Base-by-base conservation (phyloP, 1,140 invertebrate species). In the Diorhabda sublineata region DNA sequence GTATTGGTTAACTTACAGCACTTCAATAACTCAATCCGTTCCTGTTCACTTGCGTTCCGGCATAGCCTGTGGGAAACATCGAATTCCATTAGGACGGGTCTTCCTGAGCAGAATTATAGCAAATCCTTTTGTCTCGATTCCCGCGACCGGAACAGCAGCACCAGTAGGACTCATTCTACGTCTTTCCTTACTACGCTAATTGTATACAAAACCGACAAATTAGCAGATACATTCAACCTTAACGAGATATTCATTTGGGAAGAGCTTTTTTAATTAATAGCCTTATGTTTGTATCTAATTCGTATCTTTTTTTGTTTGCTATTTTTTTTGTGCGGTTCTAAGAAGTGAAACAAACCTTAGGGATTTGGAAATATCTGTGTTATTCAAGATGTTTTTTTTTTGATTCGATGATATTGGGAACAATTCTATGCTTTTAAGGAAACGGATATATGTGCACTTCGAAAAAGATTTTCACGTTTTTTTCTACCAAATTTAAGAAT, bases 181-280 rank as follows among this genome's bases (percentile, higher is more conserved):
- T 44, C 61, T 44, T 43, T n/a, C 60, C 8, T 62, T 56, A 45
- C 47, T 64, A 7, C 65, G n/a, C 57, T 66, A 68, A 68, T 71
- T 71, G 57, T 61, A 64, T 66, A 61, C 70, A 64, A 71, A 70
- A 71, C 70, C 67, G 42, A 68, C 70, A 68, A 68, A 71, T 71
- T 68, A 71, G 67, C 69, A 71, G 47, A 52, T 52, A 52, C 47
- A 52, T 52, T 52, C 47, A 52, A 52, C 47, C 47, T 52, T 52
- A 52, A 52, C 47, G 47, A 52, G 47, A 52, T 52, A 52, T 52
- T n/a, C 47, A 52, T 52, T 52, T 52, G 47, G 47, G n/a, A 52
- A 52, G 47, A 52, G 47, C 47, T 52, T 52, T 52, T n/a, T 52
- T 52, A 52, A 52, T 52, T 52, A 52, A 52, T 52, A 52, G 47